Evolutionary conservation across 2,113 vertebrate species (phyloP), one percentile per base, ranked within the genome.

Genomic region (Sceloporus tristichus): DNA sequence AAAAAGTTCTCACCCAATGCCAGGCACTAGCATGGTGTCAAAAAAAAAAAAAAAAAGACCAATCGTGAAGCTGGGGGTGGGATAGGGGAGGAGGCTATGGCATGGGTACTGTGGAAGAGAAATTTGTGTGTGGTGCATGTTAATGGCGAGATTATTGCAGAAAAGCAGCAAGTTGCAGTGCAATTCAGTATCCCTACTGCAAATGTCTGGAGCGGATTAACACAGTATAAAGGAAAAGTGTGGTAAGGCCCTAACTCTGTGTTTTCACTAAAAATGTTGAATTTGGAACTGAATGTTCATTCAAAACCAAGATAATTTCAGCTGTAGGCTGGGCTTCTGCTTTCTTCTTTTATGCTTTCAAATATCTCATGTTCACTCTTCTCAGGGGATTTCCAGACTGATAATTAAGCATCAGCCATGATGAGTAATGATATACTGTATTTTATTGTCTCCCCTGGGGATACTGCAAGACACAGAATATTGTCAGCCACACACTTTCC

Each of bases 401-500:
- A 94, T 94, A 95, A 94, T 75, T 93, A 94, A 94, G 73, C 93
- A 92, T 92, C 92, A 91, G 94, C 59, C 29, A 83, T 94, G 89
- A 90, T 91, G 87, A 76, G 75, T 85, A 59, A 53, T 82, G 62
- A 84, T 29, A 0, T 53, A n/a, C n/a, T n/a, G n/a, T n/a, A 89
- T 77, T 48, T 3, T 9, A 40, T 89, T 80, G 27, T 62, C 79
- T 73, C 89, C 92, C 76, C 40, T 76, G 79, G 13, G 56, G 54
- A 27, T n/a, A 76, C 56, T 25, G n/a, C 65, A 73, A 42, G 78
- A 19, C 8, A 27, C 54, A 48, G 34, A 18, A 0, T 73, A 18
- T 78, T 62, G 29, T 6, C 80, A 62, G 78, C 3, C 13, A 65
- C 71, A 4, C 0, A 0, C 19, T 89, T n/a, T 40, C 34, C 70